Evolutionary conservation across 2,888 invertebrate species (phyloP), one percentile per base, ranked within the genome.

Genomic region (Ophonus ardosiacus): DNA sequence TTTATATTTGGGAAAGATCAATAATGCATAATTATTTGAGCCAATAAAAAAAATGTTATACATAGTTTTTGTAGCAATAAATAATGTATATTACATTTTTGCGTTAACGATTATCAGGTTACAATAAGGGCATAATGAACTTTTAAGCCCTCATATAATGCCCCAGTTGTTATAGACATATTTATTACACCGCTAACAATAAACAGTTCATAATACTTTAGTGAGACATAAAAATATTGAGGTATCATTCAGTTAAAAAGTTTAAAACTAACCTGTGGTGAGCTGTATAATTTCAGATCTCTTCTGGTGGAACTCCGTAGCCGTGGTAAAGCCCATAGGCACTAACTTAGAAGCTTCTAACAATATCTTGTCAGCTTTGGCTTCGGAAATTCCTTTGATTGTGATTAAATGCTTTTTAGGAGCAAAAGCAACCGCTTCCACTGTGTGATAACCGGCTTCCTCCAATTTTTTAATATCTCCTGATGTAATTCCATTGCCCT

Each of bases 261-360:
- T 6, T 4, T 43, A 6, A 43, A 43, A 43, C 43, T 10, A 43
- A 43, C 43, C 99, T 2, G 99, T 99, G 0, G 98, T 97, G 8
- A 99, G 91, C 90, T 97, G 97, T 82, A 99, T 98, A 80, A 99
- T 97, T 91, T 99, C 99, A 3, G 98, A 96, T 86, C 99, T 94
- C 91, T 97, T 98, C 89, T 97, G 96, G 91, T 99, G 98, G 90
- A 98, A 97, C 88, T 98, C 98, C 3, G 98, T 97, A 0, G 99
- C 99, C 31, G 99, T 98, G 5, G 98, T 98, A 89, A 99, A 99
- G 0, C 99, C 99, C 97, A 99, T 98, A 0, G 98, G 98, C 0
- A 99, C 98, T 57, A 98, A 91, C 91, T 99, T 99, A 0, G 95
- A 94, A 1, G 99, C 98, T 92, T 98, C 99, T 2, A 94, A 93